phyloP scores from a whole-genome alignment of 2,113 vertebrate genomes.

The Osmerus mordax region DNA sequence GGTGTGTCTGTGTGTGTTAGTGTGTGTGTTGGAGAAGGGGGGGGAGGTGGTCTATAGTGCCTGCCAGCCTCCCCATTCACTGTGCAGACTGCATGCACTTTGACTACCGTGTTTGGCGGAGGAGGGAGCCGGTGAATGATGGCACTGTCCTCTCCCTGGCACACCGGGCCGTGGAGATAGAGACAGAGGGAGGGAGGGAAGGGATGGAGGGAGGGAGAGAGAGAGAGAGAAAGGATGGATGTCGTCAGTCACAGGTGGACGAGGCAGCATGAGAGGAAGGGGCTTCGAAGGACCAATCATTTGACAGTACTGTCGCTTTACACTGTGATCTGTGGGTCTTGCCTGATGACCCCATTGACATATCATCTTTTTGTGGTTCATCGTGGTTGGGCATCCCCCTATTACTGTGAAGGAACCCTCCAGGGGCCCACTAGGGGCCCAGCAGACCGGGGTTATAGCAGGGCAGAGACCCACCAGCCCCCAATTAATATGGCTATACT shows the following conservation, averaged over 20 bases:
- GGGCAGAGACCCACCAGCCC: conserved; percentile 23
- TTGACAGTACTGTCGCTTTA: too few relatives aligned
- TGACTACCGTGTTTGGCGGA: conserved; percentile 57
- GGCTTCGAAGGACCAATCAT: too few relatives aligned
- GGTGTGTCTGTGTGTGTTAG: conserved; percentile 18
- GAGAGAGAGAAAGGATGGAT: not conserved
- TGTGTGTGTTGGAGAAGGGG: conserved; percentile 1
- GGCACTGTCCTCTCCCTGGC: conserved; percentile 59
- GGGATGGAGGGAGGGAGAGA: not conserved
- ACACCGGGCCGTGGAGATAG: conserved; percentile 35
- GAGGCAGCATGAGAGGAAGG: too few relatives aligned
- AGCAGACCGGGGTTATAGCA: too few relatives aligned
- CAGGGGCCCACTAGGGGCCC: too few relatives aligned
- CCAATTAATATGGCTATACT: conserved; percentile 39
- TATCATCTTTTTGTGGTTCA: too few relatives aligned
- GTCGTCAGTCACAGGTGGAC: too few relatives aligned
- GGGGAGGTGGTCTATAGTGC: too few relatives aligned
- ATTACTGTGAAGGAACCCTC: too few relatives aligned
- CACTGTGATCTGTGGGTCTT: too few relatives aligned
- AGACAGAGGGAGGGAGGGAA: conserved; percentile 47
- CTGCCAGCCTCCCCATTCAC: conserved; percentile 33
- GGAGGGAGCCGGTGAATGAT: conserved; percentile 67
- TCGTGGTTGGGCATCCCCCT: too few relatives aligned
- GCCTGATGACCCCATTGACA: too few relatives aligned
- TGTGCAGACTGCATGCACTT: conserved; percentile 51